phyloP scores from a whole-genome alignment of 2,888 invertebrate genomes.

The Brachycybe producta region DNA sequence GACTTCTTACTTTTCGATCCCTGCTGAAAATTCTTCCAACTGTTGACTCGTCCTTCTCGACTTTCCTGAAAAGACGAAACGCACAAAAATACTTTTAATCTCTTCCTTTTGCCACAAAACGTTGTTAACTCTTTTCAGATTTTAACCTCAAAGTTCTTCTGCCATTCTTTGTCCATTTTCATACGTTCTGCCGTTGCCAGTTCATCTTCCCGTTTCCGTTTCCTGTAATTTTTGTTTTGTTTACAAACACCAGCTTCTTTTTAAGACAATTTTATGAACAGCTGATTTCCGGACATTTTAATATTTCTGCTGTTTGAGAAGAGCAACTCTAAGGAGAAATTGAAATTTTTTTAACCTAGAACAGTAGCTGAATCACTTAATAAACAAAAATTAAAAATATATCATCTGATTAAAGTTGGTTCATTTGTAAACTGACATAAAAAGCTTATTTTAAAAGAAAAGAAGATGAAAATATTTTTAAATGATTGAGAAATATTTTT shows the following conservation, averaged over 20 bases:
- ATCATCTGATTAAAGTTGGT: too few species aligned
- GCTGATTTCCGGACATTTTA: not conserved
- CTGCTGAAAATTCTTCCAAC: slow-evolving; percentile 83
- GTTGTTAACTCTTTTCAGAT: too few species aligned
- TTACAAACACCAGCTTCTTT: not conserved
- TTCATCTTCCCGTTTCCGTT: slow-evolving; percentile 84
- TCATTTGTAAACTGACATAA: too few species aligned
- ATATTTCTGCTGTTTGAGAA: not conserved
- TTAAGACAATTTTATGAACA: too few species aligned
- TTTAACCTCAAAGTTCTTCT: slow-evolving; percentile 91
- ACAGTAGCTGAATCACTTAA: too few species aligned
- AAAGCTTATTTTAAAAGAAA: too few species aligned
- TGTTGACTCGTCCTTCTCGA: slow-evolving; percentile 76
- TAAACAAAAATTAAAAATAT: too few species aligned
- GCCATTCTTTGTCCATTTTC: slow-evolving; percentile 88
- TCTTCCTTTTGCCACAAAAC: not conserved
- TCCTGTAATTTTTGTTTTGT: slow-evolving; percentile 41
- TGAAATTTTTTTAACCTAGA: too few species aligned
- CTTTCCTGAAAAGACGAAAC: slow-evolving; percentile 54
- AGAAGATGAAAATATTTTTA: too few species aligned
- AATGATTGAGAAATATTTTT: too few species aligned
- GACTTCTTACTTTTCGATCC: slow-evolving; percentile 57
- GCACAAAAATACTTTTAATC: not conserved
- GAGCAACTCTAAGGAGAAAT: not conserved
- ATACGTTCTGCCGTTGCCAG: slow-evolving; percentile 81